phyloP scores from a whole-genome alignment of 2,888 invertebrate species.

The Perithous albicinctus region DNA sequence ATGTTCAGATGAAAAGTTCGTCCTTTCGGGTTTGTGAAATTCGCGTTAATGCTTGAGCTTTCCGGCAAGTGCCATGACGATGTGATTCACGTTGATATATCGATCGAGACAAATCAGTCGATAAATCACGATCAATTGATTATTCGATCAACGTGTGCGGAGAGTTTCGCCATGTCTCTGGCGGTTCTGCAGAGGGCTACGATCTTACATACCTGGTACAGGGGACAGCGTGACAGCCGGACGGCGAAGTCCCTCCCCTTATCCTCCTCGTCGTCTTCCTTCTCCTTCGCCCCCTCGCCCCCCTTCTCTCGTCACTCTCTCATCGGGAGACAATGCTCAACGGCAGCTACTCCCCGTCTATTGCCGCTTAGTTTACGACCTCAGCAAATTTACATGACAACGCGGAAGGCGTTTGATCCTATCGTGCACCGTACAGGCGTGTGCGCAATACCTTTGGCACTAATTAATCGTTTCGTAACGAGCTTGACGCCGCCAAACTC shows the following conservation, averaged over 20 bases:
- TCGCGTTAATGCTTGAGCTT: not conserved
- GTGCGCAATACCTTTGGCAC: conserved; percentile 74
- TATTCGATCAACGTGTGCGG: conserved; percentile 27
- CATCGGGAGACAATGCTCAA: conserved; percentile 49
- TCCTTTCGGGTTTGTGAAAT: not conserved
- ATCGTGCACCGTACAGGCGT: conserved; percentile 59
- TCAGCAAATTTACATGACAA: conserved; percentile 75
- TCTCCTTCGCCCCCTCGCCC: conserved; percentile 17
- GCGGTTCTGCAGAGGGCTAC: conserved; percentile 15
- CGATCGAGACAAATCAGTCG: conserved; percentile 57
- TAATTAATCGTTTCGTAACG: conserved; percentile 77
- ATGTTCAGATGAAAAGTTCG: not conserved
- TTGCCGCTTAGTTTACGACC: conserved; percentile 68
- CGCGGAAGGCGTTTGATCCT: conserved; percentile 75
- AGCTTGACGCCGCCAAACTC: conserved; percentile 58
- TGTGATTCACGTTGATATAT: conserved; percentile 20
- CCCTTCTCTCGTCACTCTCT: conserved; percentile 58
- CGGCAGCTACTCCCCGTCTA: conserved; percentile 30
- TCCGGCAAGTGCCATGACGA: conserved; percentile 16
- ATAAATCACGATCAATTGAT: conserved; percentile 62
- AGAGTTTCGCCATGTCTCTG: conserved; percentile 31
- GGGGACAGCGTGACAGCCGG: conserved; percentile 50
- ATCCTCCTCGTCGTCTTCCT: conserved; percentile 24
- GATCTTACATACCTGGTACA: conserved; percentile 42
- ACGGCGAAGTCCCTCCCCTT: conserved; percentile 51